Evolutionary conservation across 2,113 vertebrate genomes (phyloP).

Genomic region (Pungitius pungitius): DNA sequence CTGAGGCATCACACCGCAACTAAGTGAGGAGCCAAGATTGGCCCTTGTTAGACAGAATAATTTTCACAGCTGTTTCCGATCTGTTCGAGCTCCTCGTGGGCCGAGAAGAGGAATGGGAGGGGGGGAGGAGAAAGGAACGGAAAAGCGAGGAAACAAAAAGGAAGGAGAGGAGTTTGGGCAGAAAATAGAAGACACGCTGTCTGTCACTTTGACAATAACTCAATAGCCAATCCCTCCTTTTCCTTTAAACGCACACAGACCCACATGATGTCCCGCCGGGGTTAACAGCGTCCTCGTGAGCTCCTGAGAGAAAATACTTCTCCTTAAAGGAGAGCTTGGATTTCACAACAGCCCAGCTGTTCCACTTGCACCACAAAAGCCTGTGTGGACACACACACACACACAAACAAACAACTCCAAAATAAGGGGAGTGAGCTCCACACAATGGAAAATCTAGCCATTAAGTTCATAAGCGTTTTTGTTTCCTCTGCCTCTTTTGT

Average conservation of each 20-base stretch:
- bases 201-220: slow-evolving; percentile 25
- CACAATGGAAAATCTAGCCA: slow-evolving; percentile 22
- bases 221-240: slow-evolving; percentile 21
- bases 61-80: slow-evolving; percentile 79
- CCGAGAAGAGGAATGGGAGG: slow-evolving; percentile 13
- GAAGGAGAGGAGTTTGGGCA: slow-evolving; percentile 1
- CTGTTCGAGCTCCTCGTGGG: slow-evolving; percentile 58
- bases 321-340: slow-evolving; percentile 46
- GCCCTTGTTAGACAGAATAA: slow-evolving; percentile 61
- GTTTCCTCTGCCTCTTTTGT: slow-evolving; percentile 26
- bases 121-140: slow-evolving; percentile 29
- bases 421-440: slow-evolving; percentile 17
- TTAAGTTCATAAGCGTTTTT: slow-evolving; percentile 22
- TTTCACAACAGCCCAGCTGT: slow-evolving; percentile 65
- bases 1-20: slow-evolving; percentile 32
- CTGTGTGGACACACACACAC: slow-evolving; percentile 34
- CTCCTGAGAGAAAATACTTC: slow-evolving; percentile 41
- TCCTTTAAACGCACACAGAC: slow-evolving; percentile 14
- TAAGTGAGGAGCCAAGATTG: slow-evolving; percentile 47
- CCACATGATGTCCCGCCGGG: slow-evolving; percentile 12
- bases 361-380: slow-evolving; percentile 52
- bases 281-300: slow-evolving; percentile 46
- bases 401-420: neutral
- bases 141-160: slow-evolving; percentile 33
- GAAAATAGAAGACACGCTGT: slow-evolving; percentile 10